Evolutionary conservation across 2,888 invertebrate genomes (phyloP).

Genomic region (Drosophila merina): DNA sequence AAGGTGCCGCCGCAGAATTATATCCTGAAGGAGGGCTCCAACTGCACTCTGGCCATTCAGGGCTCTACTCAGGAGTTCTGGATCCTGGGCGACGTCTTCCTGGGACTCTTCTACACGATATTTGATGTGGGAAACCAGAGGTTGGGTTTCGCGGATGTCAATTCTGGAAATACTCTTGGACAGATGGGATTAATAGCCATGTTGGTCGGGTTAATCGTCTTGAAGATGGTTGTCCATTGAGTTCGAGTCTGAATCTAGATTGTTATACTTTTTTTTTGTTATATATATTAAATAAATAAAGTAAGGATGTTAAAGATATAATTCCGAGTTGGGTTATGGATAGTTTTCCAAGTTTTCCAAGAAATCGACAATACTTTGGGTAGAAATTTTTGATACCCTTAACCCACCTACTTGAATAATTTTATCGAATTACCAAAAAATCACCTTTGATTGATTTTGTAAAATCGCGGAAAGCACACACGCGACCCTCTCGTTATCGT

Average conservation of each 20-base stretch:
- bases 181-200: not conserved
- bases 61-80: constrained; percentile 91
- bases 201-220: not conserved
- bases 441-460: constrained; percentile 7
- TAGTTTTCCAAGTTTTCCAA: not conserved
- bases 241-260: not conserved
- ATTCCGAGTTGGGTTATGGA: not conserved
- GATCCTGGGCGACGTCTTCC: constrained; percentile 98
- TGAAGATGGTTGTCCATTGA: not conserved
- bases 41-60: constrained; percentile 88
- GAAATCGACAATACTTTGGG: not conserved
- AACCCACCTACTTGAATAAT: not conserved
- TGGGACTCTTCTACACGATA: constrained; percentile 96
- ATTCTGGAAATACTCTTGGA: not conserved
- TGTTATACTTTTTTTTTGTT: constrained; percentile 1
- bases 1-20: constrained; percentile 91
- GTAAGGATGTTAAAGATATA: not conserved
- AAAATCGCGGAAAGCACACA: constrained; percentile 4
- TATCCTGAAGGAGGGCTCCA: constrained; percentile 84
- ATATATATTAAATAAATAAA: not conserved
- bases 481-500: constrained; percentile 3
- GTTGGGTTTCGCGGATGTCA: constrained; percentile 91
- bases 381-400: not conserved
- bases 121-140: constrained; percentile 94
- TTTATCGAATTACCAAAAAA: not conserved